Conservation (phyloP, 1,140 invertebrate genomes). For the Planococcus citri region DNA sequence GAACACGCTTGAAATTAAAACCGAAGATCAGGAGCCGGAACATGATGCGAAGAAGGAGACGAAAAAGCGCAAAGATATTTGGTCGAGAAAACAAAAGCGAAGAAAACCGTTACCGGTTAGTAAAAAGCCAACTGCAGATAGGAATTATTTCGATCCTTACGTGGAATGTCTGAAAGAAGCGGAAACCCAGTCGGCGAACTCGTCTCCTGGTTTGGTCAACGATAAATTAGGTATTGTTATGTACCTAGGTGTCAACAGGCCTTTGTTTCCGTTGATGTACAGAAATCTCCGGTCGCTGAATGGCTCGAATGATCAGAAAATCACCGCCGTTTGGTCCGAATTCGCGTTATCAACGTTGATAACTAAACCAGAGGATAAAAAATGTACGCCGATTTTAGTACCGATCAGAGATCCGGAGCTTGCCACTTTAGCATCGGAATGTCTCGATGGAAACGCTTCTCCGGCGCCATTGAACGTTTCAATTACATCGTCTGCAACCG, state of each 20-base stretch:
- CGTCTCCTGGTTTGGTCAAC: too few relatives aligned
- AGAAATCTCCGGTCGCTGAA: background rate
- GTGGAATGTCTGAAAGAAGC: background rate
- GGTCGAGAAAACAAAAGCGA: background rate
- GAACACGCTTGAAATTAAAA: background rate
- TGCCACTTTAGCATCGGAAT: background rate
- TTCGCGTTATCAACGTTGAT: background rate
- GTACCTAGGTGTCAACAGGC: constrained; percentile 2
- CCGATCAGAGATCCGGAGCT: background rate
- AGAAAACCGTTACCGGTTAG: too few relatives aligned
- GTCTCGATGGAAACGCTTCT: background rate
- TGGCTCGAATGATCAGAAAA: background rate
- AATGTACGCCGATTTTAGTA: background rate
- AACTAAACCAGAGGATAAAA: background rate
- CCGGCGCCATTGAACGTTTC: background rate
- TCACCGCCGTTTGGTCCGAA: background rate
- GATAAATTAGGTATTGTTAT: background rate
- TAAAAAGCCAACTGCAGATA: too few relatives aligned
- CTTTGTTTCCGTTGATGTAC: background rate
- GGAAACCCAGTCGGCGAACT: too few relatives aligned
- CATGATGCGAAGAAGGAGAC: background rate
- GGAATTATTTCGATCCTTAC: too few relatives aligned
- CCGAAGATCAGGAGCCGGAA: background rate
- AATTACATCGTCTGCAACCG: background rate
- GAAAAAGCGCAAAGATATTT: background rate